Conservation (phyloP, 23 tunicate species). For the Diplosoma virens region DNA sequence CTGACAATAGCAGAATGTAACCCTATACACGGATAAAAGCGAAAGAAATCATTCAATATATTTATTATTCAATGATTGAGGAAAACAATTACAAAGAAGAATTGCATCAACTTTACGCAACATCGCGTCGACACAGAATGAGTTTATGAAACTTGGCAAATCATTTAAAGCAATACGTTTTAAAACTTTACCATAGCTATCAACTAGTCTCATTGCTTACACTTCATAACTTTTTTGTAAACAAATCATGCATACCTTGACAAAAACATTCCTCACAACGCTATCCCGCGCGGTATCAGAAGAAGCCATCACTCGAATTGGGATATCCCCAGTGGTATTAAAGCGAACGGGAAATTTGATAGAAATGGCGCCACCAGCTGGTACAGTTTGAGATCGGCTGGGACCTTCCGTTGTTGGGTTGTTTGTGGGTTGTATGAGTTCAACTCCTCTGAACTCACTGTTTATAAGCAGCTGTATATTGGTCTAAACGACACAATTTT, state of each 20-base stretch:
- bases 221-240: not conserved
- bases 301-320: conserved; percentile 10
- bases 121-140: too few species aligned
- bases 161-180: too few species aligned
- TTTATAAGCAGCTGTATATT: not conserved
- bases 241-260: conserved; percentile 12
- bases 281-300: conserved; percentile 1
- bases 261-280: not conserved
- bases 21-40: too few species aligned
- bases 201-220: not conserved
- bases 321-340: conserved; percentile 9
- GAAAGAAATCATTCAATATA: too few species aligned
- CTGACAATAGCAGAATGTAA: too few species aligned
- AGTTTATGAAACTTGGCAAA: too few species aligned
- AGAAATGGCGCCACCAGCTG: conserved; percentile 15
- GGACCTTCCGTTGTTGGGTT: not conserved
- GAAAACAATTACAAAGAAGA: too few species aligned
- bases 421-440: conserved; percentile 1
- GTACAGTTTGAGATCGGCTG: too few species aligned
- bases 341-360: conserved; percentile 32
- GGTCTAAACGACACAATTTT: conserved; percentile 16
- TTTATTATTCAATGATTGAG: too few species aligned
- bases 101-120: too few species aligned
- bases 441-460: conserved; percentile 5
- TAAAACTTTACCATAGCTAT: too few species aligned